These are phyloP conservation scores for Drosophila lutescens DNA, from an alignment of 2,888 invertebrate genomes.

Conservation along the genomic window DNA sequence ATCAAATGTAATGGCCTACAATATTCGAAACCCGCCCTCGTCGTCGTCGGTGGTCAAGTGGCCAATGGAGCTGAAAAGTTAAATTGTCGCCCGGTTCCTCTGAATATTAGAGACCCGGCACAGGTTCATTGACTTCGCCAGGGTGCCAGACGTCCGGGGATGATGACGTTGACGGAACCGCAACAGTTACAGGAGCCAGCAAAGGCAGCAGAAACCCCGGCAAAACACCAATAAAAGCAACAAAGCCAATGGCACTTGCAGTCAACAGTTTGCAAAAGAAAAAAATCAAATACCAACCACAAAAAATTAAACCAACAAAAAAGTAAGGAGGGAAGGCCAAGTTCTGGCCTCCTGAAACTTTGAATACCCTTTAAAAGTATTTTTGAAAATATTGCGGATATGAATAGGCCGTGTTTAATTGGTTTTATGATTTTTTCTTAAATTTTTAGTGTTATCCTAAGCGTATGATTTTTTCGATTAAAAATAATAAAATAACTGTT, in stretches of 20 bases:
- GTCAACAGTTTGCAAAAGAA: constrained; percentile 35
- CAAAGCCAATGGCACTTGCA: constrained; percentile 56
- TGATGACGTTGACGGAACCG: constrained; percentile 44
- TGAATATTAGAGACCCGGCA: constrained; percentile 11
- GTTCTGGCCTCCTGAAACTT: neutral
- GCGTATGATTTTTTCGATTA: no score
- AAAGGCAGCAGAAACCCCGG: constrained; percentile 4
- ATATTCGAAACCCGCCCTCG: constrained; percentile 1
- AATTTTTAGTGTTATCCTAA: no score
- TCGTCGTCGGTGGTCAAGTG: constrained; percentile 26
- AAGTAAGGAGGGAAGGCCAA: constrained; percentile 9
- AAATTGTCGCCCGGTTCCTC: constrained; percentile 1
- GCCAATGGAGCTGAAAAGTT: constrained; percentile 35
- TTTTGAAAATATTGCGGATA: no score
- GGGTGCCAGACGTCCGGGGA: constrained; percentile 12
- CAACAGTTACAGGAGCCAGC: constrained; percentile 52
- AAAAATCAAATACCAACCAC: constrained; percentile 52
- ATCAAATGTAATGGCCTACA: constrained; percentile 32
- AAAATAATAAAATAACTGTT: no score
- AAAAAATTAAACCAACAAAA: constrained; percentile 47
- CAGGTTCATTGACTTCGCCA: constrained; percentile 41
- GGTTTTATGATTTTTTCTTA: no score
- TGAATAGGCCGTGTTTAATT: no score
- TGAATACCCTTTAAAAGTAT: constrained; percentile 9
- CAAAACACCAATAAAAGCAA: constrained; percentile 27